Base-by-base conservation (phyloP, 2,797 vertebrate species). In the Coluber constrictor region DNA sequence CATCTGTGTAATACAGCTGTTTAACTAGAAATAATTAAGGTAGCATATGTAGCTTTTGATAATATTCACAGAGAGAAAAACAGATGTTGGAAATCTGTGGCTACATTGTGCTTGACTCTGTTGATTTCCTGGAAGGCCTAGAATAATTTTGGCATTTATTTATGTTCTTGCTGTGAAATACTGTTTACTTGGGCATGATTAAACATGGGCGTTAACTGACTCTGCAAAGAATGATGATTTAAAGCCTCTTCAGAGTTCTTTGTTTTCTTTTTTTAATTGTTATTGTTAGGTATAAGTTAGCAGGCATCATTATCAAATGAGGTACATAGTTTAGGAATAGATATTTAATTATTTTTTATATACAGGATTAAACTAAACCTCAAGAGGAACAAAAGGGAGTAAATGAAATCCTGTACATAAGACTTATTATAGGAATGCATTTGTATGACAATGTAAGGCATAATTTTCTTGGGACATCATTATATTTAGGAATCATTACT, bases 121-220 rank as follows among this genome's bases (percentile, higher is more conserved):
- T 43, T 29, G 56, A 83, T 89, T 92, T 91, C 94, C 92, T 93
- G 47, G 43, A 51, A 89, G 92, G 59, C 37, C 59, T 11, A 93
- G 93, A 91, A 66, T 89, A 56, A 5, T 7, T 89, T 56, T 89
- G 90, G 86, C 86, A 47, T 91, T 29, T 74, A 63, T 57, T 90
- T 87, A 37, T 83, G 23, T 91, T 18, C 93, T 94, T 91, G 16
- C 91, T 95, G 93, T 90, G 70, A 87, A 94, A 74, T 94, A 63
- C 0, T 92, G 63, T 60, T 93, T 92, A 92, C 59, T 91, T 88
- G 91, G 87, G 79, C 90, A 91, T 92, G 56, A 88, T 89, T 94
- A 92, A 86, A 66, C 59, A n/a, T 89, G 70, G 87, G 70, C n/a
- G 74, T 89, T 89, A 86, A 57, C 59, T 57, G 66, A 25, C 86